phyloP scores from a whole-genome alignment of 2,113 vertebrate species.

The Rhynchomys soricoides region DNA sequence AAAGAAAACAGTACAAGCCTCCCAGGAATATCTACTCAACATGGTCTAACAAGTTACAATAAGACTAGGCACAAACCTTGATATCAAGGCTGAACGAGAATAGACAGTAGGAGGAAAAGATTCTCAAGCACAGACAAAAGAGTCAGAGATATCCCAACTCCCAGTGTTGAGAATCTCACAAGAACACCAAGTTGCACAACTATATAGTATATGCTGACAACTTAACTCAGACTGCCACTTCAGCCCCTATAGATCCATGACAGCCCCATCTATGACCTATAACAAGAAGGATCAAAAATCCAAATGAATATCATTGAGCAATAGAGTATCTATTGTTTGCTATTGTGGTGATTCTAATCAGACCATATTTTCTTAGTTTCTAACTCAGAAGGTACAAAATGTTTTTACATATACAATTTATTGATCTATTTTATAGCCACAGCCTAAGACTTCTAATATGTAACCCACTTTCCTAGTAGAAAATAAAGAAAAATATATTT shows the following conservation, averaged over 20 bases:
- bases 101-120: background rate
- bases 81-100: background rate
- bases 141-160: background rate
- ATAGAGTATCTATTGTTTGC: background rate
- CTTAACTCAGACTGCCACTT: background rate
- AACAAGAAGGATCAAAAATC: background rate
- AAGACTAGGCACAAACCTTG: background rate
- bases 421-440: background rate
- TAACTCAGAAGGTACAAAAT: background rate
- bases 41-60: background rate
- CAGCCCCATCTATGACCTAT: background rate
- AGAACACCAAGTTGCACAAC: background rate
- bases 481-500: background rate
- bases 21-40: background rate
- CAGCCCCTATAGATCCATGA: no score
- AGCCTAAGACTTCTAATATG: background rate
- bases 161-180: background rate
- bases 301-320: conserved; percentile 41
- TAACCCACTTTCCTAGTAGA: background rate
- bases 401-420: background rate
- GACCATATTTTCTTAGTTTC: background rate
- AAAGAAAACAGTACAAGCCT: background rate
- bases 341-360: background rate
- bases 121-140: background rate
- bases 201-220: background rate